Evolutionary conservation across 1,140 invertebrate genomes (phyloP), one percentile per base, ranked within the genome.

Genomic region (Hycleus cichorii): DNA sequence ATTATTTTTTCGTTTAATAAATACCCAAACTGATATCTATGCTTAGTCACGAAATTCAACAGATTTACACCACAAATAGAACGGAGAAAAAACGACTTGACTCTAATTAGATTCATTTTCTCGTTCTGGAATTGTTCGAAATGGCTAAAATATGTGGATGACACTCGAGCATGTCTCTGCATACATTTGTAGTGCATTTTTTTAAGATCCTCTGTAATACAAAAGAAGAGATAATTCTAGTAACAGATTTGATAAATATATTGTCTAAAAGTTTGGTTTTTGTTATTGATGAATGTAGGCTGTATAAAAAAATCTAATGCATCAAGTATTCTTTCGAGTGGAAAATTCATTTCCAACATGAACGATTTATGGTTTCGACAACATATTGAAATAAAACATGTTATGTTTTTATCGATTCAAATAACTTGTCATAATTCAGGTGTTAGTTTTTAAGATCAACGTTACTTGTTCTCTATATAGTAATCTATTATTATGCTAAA

Each of bases 101-200:
- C 32, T 53, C 45, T 53, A 53, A 53, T 53, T 53, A 53, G 51
- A 45, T 53, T 53, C 51, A 45, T 53, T 53, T 45, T 53, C 25
- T 25, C 46, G 18, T 32, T 48, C 24, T 27, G 25, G 32, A 46
- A 46, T 53, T 53, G 46, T 53, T 53, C 51, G 45, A 53, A 53
- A 53, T 53, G 51, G 51, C 46, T 53, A 53, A 53, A 53, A 45
- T 53, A 46, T 24, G 38, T 45, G 45, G 51, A 53, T 53, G 51
- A 53, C 51, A 53, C 51, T 45, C 44, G 46, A 45, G 45, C 51
- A 53, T 53, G 51, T 12, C 42, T 45, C 18, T 25, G 51, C 51
- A 53, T 53, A 53, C n/a, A 52, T 25, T 52, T 52, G 25, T 43
- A 48, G 11, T 10, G 42, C 18, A 18, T 18, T 18, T 18, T 18